Percentiles rank a stretch among this genome's conserved stretches.
These are phyloP conservation scores for Synanthedon formicaeformis DNA, from an alignment of 2,888 invertebrate genomes.

Conservation along the genomic window DNA sequence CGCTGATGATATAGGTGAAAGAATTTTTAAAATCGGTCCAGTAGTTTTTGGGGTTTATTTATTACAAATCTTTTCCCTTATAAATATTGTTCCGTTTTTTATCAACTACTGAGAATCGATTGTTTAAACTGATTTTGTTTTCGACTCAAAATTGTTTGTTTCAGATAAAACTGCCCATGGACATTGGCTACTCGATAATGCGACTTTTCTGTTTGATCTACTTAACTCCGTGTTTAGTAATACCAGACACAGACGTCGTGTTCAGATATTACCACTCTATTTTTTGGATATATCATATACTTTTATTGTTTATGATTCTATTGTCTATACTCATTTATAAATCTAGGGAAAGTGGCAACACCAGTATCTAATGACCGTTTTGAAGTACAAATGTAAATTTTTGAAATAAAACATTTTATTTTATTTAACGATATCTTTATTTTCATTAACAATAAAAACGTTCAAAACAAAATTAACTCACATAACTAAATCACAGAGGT, in stretches of 20 bases:
- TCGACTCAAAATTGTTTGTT: constrained; percentile 21
- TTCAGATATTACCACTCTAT: constrained; percentile 52
- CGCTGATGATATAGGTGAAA: too few relatives aligned
- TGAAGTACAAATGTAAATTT: too few relatives aligned
- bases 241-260: constrained; percentile 23
- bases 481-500: not conserved
- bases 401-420: too few relatives aligned
- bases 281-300: constrained; percentile 48
- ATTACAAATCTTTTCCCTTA: too few relatives aligned
- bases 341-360: constrained; percentile 7
- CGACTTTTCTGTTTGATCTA: constrained; percentile 49
- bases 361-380: too few relatives aligned
- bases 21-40: too few relatives aligned
- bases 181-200: constrained; percentile 60
- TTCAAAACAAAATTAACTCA: constrained; percentile 9
- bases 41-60: too few relatives aligned
- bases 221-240: constrained; percentile 45
- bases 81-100: too few relatives aligned
- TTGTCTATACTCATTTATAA: constrained; percentile 27
- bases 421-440: too few relatives aligned
- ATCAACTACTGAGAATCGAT: too few relatives aligned
- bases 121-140: too few relatives aligned
- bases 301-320: constrained; percentile 30
- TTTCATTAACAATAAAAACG: not conserved
- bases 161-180: constrained; percentile 70